These are phyloP conservation scores for Oncorhynchus tshawytscha DNA, from an alignment of 2,113 vertebrate genomes.

Conservation along the genomic window DNA sequence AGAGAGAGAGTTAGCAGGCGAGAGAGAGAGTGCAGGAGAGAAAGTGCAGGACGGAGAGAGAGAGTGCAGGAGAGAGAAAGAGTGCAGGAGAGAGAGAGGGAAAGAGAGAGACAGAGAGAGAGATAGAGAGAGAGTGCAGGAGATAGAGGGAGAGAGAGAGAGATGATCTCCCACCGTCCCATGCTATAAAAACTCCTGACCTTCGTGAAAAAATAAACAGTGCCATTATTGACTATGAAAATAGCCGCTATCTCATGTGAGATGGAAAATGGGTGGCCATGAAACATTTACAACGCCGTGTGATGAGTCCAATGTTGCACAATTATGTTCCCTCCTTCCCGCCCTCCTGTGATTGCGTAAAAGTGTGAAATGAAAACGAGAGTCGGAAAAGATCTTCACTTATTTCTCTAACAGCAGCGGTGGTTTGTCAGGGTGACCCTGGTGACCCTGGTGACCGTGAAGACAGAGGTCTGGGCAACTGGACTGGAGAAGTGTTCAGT, in stretches of 20 bases:
- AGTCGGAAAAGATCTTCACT: not conserved
- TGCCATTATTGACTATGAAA: not conserved
- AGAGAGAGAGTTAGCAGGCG: too few species aligned
- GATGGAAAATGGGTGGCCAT: not conserved
- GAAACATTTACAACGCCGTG: not conserved
- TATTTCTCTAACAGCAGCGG: not conserved
- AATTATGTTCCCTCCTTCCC: not conserved
- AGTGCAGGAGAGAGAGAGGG: too few species aligned
- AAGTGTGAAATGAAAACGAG: not conserved
- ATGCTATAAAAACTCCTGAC: not conserved
- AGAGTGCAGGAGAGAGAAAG: too few species aligned
- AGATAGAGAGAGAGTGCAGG: too few species aligned
- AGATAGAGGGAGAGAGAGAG: too few species aligned
- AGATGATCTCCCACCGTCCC: not conserved
- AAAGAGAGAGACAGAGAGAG: too few species aligned
- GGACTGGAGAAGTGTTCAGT: slow-evolving; percentile 43
- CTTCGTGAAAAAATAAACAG: not conserved
- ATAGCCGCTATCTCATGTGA: not conserved
- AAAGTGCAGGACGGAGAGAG: too few species aligned
- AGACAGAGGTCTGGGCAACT: slow-evolving; percentile 29
- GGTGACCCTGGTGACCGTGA: slow-evolving; percentile 28
- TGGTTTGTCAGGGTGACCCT: slow-evolving; percentile 49
- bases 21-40: too few species aligned
- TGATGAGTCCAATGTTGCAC: not conserved
- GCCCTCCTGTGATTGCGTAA: slow-evolving; percentile 12